A percentile compares a stretch with the other conserved stretches of the same genome.
Conservation (phyloP, 2,888 invertebrate species). For the Hemistola chrysoprasaria region DNA sequence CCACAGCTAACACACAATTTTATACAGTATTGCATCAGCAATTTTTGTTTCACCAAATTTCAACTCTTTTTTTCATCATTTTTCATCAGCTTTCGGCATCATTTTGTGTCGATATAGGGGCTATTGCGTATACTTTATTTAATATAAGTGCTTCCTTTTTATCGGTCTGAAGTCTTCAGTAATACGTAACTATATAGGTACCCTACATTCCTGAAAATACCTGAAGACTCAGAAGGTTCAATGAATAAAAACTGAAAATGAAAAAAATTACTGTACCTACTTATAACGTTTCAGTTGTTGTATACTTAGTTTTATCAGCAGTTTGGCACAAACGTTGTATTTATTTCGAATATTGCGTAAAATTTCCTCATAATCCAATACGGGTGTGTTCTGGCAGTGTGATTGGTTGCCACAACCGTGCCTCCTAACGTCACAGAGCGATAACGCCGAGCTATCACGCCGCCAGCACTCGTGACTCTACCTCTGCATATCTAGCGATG, state of each 20-base stretch:
- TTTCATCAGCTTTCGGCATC: slow-evolving; percentile 13
- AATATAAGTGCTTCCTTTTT: slow-evolving; percentile 12
- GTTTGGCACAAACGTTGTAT: neutral
- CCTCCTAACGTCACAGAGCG: slow-evolving; percentile 13
- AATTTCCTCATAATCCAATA: slow-evolving; percentile 29
- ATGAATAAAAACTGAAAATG: no score
- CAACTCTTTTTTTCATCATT: no score
- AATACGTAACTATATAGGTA: no score
- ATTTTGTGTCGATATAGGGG: slow-evolving; percentile 16
- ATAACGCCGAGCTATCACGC: slow-evolving; percentile 9
- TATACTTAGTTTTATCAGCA: no score
- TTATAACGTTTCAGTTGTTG: no score
- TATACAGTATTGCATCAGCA: slow-evolving; percentile 50
- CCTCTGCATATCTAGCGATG: no score
- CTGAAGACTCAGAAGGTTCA: neutral
- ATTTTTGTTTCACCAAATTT: slow-evolving; percentile 21
- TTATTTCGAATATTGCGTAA: no score
- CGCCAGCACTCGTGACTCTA: slow-evolving; percentile 15
- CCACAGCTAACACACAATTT: slow-evolving; percentile 27
- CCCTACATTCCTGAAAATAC: slow-evolving; percentile 7
- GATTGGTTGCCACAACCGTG: slow-evolving; percentile 37
- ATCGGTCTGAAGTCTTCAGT: slow-evolving; percentile 9
- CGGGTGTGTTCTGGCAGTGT: slow-evolving; percentile 33
- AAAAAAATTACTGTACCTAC: no score
- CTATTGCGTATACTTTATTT: slow-evolving; percentile 6